Evolutionary conservation across 2,888 invertebrate genomes (phyloP), one percentile per base, ranked within the genome.

Genomic region (Leptura quadrifasciata): DNA sequence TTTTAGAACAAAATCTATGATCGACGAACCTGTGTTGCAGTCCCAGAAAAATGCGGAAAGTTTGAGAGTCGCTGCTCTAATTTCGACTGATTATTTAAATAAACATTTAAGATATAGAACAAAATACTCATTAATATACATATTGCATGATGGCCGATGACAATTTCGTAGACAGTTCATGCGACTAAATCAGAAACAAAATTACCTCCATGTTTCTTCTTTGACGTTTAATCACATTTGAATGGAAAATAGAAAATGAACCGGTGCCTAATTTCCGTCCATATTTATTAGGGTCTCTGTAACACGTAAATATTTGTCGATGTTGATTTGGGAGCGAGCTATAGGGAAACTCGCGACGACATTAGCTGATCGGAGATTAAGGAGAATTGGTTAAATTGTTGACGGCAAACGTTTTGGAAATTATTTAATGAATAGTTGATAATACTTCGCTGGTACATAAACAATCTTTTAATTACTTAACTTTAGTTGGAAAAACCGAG

Each of bases 121-220:
- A 68, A 69, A 69, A 69, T 58, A 24, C 69, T 77, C 80, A 81
- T 81, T 81, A 81, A 81, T 81, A 81, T 78, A 77, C 76, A 72
- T 77, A 80, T 81, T 77, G 81, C 81, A 80, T 81, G 81, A 79
- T 79, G 71, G 72, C 76, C 74, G 68, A 79, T 76, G 76, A 79
- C 79, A 76, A 77, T 80, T 78, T 54, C 27, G 54, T 27, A 72
- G 39, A 57, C 63, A 9, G 57, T 21, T 71, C 77, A 77, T 80
- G 76, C 70, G 78, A 78, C 78, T 60, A 70, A 80, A 75, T 80
- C 79, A 75, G 73, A 63, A 78, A 69, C 74, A 72, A 78, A 80
- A 81, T 81, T 80, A 80, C 79, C 74, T 17, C 76, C 74, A 78
- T 78, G 72, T 76, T 76, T 77, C 80, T 79, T 77, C 72, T 79